These are phyloP conservation scores for Drosophila mimica DNA, from an alignment of 2,888 invertebrate genomes.

Conservation along the genomic window DNA sequence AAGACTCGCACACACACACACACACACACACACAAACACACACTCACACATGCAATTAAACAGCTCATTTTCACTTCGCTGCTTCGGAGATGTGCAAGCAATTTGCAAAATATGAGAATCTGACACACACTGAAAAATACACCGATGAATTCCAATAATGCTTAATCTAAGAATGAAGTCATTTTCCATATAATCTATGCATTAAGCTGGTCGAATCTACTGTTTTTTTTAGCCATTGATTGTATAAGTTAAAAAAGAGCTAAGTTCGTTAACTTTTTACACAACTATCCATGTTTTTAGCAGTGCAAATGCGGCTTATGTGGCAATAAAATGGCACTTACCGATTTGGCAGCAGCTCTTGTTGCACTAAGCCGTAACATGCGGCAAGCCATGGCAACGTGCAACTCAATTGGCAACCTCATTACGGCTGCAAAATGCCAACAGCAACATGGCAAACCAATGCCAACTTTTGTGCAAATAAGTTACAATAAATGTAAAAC, in stretches of 20 bases:
- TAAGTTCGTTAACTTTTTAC: neutral
- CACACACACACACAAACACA: slow-evolving; percentile 8
- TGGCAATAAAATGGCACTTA: slow-evolving; percentile 43
- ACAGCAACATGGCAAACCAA: slow-evolving; percentile 38
- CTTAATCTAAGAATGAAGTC: neutral
- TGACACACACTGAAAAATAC: neutral
- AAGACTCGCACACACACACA: neutral
- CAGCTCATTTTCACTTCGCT: slow-evolving; percentile 29
- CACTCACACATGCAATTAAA: slow-evolving; percentile 42
- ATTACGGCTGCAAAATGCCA: slow-evolving; percentile 41
- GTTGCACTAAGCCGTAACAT: slow-evolving; percentile 35
- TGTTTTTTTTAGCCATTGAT: neutral
- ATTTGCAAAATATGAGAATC: slow-evolving; percentile 20
- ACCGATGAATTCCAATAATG: neutral
- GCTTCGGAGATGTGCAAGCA: slow-evolving; percentile 24
- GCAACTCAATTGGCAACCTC: slow-evolving; percentile 32
- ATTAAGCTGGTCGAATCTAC: neutral
- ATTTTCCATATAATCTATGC: neutral
- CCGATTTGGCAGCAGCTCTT: slow-evolving; percentile 21
- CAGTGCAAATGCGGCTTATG: neutral
- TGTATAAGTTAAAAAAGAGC: neutral
- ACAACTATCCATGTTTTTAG: neutral
- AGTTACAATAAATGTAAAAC: slow-evolving; percentile 72
- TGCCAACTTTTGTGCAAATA: slow-evolving; percentile 56
- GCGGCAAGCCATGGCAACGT: slow-evolving; percentile 38